A percentile compares a stretch with the other conserved stretches of the same genome.
These are phyloP conservation scores for Drosophila paranaensis DNA, from an alignment of 2,888 invertebrate genomes.

Conservation along the genomic window DNA sequence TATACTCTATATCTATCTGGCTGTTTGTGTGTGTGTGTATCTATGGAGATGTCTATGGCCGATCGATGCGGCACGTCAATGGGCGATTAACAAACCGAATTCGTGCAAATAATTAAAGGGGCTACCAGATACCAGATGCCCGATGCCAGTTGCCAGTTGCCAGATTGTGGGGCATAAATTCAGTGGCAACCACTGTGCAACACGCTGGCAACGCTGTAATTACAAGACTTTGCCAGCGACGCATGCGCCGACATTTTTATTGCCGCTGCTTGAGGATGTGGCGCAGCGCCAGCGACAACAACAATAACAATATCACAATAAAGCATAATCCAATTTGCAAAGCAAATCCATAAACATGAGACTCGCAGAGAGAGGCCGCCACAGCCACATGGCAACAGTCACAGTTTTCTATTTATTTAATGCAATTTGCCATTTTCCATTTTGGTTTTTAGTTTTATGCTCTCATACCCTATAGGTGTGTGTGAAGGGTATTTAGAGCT, in stretches of 20 bases:
- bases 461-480: slow-evolving; percentile 19
- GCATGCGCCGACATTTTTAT: slow-evolving; percentile 57
- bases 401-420: slow-evolving; percentile 67
- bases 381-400: slow-evolving; percentile 25
- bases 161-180: slow-evolving; percentile 34
- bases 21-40: slow-evolving; percentile 20
- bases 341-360: slow-evolving; percentile 58
- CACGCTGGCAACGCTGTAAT: slow-evolving; percentile 44
- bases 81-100: slow-evolving; percentile 65
- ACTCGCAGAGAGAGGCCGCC: slow-evolving; percentile 14
- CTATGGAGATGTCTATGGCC: slow-evolving; percentile 52
- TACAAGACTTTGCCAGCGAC: slow-evolving; percentile 49
- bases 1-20: slow-evolving; percentile 6
- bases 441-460: slow-evolving; percentile 17
- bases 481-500: background rate
- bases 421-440: slow-evolving; percentile 58
- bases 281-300: slow-evolving; percentile 39
- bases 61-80: slow-evolving; percentile 55
- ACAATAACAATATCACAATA: slow-evolving; percentile 55
- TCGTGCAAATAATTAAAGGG: slow-evolving; percentile 74
- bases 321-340: slow-evolving; percentile 73
- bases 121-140: slow-evolving; percentile 32
- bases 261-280: slow-evolving; percentile 58
- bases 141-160: slow-evolving; percentile 33
- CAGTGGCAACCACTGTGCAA: slow-evolving; percentile 45